A percentile compares a stretch with the other conserved stretches of the same genome.
These are phyloP conservation scores for Lutjanus campechanus DNA, from an alignment of 2,797 vertebrate genomes.

Conservation along the genomic window DNA sequence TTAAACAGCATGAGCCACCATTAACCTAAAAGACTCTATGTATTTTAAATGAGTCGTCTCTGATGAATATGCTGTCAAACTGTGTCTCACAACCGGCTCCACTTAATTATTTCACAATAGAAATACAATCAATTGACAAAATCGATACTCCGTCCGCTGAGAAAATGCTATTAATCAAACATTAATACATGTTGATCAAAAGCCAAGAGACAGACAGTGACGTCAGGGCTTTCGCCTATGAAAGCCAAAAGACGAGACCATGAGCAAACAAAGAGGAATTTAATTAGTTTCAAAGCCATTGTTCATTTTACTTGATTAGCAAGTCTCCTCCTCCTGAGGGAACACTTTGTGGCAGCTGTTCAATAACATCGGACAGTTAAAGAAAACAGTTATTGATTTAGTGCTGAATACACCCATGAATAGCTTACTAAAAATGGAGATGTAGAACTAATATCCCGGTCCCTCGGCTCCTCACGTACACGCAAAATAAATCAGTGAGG, in stretches of 20 bases:
- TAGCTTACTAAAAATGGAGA: constrained; percentile 69
- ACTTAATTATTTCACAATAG: constrained; percentile 38
- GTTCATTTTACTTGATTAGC: constrained; percentile 56
- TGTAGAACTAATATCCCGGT: constrained; percentile 48
- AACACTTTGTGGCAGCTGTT: constrained; percentile 47
- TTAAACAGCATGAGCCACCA: not conserved
- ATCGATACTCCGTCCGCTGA: constrained; percentile 22
- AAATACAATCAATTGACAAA: constrained; percentile 36
- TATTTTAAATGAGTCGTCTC: not conserved
- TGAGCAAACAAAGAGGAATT: constrained; percentile 16
- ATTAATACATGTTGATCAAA: constrained; percentile 23
- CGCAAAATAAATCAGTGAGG: constrained; percentile 58
- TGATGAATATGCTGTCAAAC: constrained; percentile 35
- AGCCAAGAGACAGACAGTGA: not conserved
- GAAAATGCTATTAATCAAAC: constrained; percentile 37
- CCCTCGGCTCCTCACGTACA: constrained; percentile 60
- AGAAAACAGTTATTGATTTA: constrained; percentile 73
- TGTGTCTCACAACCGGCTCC: constrained; percentile 13
- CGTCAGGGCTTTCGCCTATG: constrained; percentile 40
- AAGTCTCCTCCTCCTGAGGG: constrained; percentile 23
- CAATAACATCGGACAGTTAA: constrained; percentile 57
- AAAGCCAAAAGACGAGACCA: constrained; percentile 23
- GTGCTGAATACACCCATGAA: constrained; percentile 49
- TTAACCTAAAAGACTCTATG: not conserved
- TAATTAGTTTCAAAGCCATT: constrained; percentile 58